Conservation (phyloP, 2,113 vertebrate genomes). For the Potamarius usumacintae region DNA sequence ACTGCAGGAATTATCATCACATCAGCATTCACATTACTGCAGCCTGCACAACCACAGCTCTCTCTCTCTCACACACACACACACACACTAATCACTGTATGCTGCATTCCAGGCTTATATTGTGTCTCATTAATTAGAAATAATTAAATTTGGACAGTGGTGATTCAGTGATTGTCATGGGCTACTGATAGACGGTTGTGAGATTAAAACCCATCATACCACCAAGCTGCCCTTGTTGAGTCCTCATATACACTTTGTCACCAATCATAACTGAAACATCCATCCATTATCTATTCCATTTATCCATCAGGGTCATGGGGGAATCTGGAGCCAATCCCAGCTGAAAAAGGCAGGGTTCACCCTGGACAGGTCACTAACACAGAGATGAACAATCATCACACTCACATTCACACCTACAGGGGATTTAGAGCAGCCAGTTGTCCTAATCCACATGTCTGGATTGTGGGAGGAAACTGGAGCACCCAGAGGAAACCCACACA, state of each 20-base stretch:
- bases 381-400: no score
- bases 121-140: not conserved
- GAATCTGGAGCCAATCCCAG: no score
- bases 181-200: not conserved
- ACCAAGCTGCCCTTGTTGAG: not conserved
- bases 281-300: no score
- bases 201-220: not conserved
- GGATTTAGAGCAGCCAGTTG: no score
- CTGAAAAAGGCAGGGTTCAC: no score
- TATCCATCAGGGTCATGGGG: no score
- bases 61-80: not conserved
- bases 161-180: not conserved
- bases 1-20: constrained; percentile 34
- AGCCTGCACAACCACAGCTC: not conserved
- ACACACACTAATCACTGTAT: not conserved
- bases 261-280: no score
- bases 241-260: not conserved
- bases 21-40: constrained; percentile 27
- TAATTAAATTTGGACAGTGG: not conserved
- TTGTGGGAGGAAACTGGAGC: no score
- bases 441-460: no score
- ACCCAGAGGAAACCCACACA: no score
- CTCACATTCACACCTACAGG: no score
- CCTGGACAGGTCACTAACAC: no score
- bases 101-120: not conserved